These are phyloP conservation scores for Macrobrachium rosenbergii DNA, from an alignment of 1,140 invertebrate species.

Conservation along the genomic window DNA sequence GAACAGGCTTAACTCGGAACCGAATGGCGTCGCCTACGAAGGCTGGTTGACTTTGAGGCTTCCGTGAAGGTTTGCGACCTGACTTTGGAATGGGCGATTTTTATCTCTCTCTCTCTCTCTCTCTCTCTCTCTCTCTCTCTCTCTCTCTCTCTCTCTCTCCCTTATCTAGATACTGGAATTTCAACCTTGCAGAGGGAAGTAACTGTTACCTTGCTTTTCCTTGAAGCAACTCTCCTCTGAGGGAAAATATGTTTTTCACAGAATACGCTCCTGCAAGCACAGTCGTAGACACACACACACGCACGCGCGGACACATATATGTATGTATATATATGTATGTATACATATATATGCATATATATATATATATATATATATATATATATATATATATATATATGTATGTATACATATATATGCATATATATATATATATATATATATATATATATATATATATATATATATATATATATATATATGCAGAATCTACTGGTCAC, in stretches of 20 bases:
- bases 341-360: conserved; percentile 12
- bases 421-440: conserved; percentile 9
- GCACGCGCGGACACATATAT: neutral
- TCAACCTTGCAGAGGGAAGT: no score
- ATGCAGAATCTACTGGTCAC: no score
- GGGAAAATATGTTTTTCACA: neutral
- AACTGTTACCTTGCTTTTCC: no score
- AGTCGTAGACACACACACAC: neutral
- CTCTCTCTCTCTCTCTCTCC: neutral
- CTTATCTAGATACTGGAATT: neutral
- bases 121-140: neutral
- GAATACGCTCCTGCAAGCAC: neutral
- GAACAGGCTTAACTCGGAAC: no score
- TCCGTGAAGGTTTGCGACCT: no score
- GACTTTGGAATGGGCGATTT: no score
- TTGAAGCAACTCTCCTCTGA: neutral
- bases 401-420: neutral
- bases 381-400: conserved; percentile 22
- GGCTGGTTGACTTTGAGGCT: no score
- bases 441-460: conserved; percentile 19
- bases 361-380: conserved; percentile 24
- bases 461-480: conserved; percentile 23
- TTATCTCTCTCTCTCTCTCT: no score
- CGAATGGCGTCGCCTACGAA: no score
- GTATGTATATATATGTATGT: conserved; percentile 9